phyloP scores from a whole-genome alignment of 2,113 vertebrate genomes.

The Gobio gobio region DNA sequence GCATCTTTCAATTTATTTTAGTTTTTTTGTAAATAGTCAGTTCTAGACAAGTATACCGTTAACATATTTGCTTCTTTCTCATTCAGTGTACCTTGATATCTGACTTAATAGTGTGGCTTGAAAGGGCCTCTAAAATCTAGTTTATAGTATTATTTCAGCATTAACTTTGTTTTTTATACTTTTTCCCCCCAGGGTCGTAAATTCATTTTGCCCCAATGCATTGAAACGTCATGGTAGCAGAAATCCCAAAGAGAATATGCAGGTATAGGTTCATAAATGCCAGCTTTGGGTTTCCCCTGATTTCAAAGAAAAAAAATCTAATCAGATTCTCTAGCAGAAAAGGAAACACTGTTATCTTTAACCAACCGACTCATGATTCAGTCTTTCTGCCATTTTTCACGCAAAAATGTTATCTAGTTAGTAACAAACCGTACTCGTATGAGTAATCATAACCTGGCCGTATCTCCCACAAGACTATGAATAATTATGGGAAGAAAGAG shows the following conservation, averaged over 20 bases:
- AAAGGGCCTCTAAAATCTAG: not conserved
- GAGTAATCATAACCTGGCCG: constrained; percentile 21
- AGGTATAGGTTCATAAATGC: not conserved
- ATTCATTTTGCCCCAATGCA: not conserved
- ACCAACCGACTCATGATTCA: not conserved
- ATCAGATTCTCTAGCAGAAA: not conserved
- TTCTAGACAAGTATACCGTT: not conserved
- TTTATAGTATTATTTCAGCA: not conserved
- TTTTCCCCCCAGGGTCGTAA: not conserved
- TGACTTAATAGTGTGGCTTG: no score
- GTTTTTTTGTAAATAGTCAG: not conserved
- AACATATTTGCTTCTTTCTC: not conserved
- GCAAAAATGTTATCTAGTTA: not conserved
- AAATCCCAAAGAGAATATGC: not conserved
- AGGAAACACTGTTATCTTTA: constrained; percentile 20
- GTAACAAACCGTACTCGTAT: not conserved
- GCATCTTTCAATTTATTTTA: not conserved
- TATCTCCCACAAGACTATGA: not conserved
- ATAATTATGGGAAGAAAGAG: not conserved
- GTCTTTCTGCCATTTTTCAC: not conserved
- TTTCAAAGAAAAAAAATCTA: not conserved
- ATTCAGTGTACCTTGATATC: no score
- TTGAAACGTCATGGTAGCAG: not conserved
- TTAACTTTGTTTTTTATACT: not conserved
- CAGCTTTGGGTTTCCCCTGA: not conserved